These are phyloP conservation scores for Mesaphorura yosii DNA, from an alignment of 1,140 invertebrate species.

Conservation along the genomic window DNA sequence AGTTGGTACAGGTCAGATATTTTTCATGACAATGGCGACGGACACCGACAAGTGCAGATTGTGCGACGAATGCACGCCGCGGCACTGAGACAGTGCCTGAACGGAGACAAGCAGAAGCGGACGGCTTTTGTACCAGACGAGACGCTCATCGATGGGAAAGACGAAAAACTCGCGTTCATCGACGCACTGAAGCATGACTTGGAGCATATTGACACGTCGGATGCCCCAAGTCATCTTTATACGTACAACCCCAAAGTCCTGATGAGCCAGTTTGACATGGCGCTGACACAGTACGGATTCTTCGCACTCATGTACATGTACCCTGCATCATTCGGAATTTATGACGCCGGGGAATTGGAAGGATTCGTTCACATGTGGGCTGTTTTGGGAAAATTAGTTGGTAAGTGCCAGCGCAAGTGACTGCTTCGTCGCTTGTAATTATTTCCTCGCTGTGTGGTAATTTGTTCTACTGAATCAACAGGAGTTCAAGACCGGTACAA, in stretches of 20 bases:
- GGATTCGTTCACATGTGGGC: slow-evolving; percentile 26
- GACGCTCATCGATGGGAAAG: neutral
- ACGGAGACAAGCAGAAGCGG: neutral
- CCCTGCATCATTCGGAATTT: slow-evolving; percentile 12
- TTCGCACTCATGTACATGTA: slow-evolving; percentile 16
- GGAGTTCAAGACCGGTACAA: slow-evolving; percentile 27
- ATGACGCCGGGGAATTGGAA: slow-evolving; percentile 7
- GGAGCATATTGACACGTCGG: slow-evolving; percentile 11
- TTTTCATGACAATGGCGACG: neutral
- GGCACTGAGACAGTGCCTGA: neutral
- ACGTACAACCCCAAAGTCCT: slow-evolving; percentile 17
- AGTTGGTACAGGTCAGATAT: slow-evolving; percentile 9
- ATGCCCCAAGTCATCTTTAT: slow-evolving; percentile 10
- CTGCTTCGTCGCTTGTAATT: too few species aligned
- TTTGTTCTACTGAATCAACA: too few species aligned
- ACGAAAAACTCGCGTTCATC: neutral
- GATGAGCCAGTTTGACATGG: slow-evolving; percentile 26
- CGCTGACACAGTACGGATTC: slow-evolving; percentile 25
- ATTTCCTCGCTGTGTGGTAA: too few species aligned
- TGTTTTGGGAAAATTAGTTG: slow-evolving; percentile 18
- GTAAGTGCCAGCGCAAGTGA: too few species aligned
- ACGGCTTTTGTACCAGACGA: neutral
- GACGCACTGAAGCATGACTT: slow-evolving; percentile 14
- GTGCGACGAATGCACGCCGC: slow-evolving; percentile 12
- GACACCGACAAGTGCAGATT: slow-evolving; percentile 4